phyloP scores from a whole-genome alignment of 2,797 vertebrate genomes.

The Argya squamiceps region DNA sequence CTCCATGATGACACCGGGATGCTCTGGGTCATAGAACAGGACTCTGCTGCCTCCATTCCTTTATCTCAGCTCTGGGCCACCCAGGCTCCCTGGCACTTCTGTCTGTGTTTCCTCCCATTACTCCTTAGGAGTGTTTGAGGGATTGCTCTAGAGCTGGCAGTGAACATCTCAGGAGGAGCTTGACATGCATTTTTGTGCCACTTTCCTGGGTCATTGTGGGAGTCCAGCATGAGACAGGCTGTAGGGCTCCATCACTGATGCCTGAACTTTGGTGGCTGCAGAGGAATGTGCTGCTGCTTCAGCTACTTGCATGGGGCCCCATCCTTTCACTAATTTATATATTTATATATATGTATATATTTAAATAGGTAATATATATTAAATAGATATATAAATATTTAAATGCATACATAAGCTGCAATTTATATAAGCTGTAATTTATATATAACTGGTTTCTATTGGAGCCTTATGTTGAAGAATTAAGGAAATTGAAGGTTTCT shows the following conservation, averaged over 20 bases:
- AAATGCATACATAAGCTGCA: background rate
- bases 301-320: fast-evolving
- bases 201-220: background rate
- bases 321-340: background rate
- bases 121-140: background rate
- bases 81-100: background rate
- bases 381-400: background rate
- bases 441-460: background rate
- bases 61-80: background rate
- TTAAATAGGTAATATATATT: background rate
- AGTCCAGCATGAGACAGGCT: background rate
- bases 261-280: fast-evolving
- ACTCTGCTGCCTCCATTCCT: background rate
- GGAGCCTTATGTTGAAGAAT: background rate
- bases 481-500: background rate
- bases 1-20: fast-evolving
- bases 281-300: background rate
- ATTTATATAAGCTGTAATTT: background rate
- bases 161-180: background rate
- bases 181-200: background rate
- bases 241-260: background rate
- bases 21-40: background rate
- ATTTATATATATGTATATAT: background rate
- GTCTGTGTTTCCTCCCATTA: background rate
- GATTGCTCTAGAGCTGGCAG: background rate